Evolutionary conservation across 2,797 vertebrate genomes (phyloP), one percentile per base, ranked within the genome.

Genomic region (Parotocinclus haroldoi): DNA sequence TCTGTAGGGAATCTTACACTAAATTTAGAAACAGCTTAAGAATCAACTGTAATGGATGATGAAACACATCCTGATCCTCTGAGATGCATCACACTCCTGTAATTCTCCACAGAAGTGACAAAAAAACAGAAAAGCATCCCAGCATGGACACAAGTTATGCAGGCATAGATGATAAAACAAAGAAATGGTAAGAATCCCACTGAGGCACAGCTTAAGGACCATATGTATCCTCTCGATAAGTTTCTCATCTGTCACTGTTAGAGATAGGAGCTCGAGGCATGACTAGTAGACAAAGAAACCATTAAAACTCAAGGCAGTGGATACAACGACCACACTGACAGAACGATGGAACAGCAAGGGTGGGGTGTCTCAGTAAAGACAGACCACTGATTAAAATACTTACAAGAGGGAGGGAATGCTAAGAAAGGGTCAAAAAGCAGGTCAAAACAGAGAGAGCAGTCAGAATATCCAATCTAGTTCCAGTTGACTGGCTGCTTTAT

Each of bases 401-500:
- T 14, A 66, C 56, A 69, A 19, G 40, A 61, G 39, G 3, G 10
- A n/a, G 39, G 37, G 53, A 18, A 42, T 17, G 46, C 18, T 42
- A 48, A 7, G 14, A 50, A 38, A 63, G 53, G 46, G 52, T 50
- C 44, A 40, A 7, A 19, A 8, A 71, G 11, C 38, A 44, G 55
- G 55, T 10, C 38, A 19, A 45, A 53, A 59, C 7, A 66, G 37
- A 54, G 7, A 45, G 14, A 12, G 54, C 40, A 55, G 53, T 14
- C 63, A 16, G 51, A 19, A 56, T 45, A 46, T 56, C 50, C 55
- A 60, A 63, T 69, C 58, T 42, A 48, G 18, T 71, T 76, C 68
- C 78, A 63, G 42, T 68, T 19, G 51, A 63, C 42, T 76, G 71
- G 18, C 8, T 51, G 51, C 71, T 62, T 80, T 80, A 68, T 76